Evolutionary conservation across 37 sponge, comb jelly and placozoan genomes (phyloP), one percentile per base, ranked within the genome.

Genomic region (Halichondria panicea): DNA sequence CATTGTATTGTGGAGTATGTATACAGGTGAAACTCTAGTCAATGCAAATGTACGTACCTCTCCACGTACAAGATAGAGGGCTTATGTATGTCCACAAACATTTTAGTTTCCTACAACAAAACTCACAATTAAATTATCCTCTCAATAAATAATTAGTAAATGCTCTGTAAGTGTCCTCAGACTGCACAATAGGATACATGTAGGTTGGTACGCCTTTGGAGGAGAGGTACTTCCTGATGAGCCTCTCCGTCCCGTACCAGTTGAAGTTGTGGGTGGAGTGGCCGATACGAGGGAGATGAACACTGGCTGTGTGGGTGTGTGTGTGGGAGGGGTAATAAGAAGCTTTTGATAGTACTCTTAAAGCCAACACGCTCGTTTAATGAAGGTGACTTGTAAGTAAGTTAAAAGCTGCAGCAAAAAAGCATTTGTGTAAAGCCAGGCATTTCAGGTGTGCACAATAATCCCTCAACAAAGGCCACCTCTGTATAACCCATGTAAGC

Each of bases 191-290:
- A 71, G 77, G 88, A 88, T 92, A 92, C 88, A 92, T 83, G 66
- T 46, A 83, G 13, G 88, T 83, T 1, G 79, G 80, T 28, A 92
- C 87, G 8, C 88, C 88, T 24, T 44, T 83, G 30, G 84, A 75
- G 21, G 84, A 65, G 1, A 92, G 67, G 67, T 92, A 81, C 62
- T 92, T 92, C 52, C 88, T 61, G 33, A 92, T 83, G 41, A 92
- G 71, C 41, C 92, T 34, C 52, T 92, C 92, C 46, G 92, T 92
- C 4, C 92, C 92, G 55, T 92, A 92, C 92, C 92, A 92, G 81
- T 92, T 92, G 84, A 92, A 92, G 77, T 83, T 70, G 22, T 80
- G 88, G 25, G 88, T 87, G 66, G 88, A 67, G 67, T 92, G 83
- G 0, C 92, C 92, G 21, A 92, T 92, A 18, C 92, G 36, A 1